phyloP scores from a whole-genome alignment of 2,888 invertebrate species.

The Aethes cnicana region DNA sequence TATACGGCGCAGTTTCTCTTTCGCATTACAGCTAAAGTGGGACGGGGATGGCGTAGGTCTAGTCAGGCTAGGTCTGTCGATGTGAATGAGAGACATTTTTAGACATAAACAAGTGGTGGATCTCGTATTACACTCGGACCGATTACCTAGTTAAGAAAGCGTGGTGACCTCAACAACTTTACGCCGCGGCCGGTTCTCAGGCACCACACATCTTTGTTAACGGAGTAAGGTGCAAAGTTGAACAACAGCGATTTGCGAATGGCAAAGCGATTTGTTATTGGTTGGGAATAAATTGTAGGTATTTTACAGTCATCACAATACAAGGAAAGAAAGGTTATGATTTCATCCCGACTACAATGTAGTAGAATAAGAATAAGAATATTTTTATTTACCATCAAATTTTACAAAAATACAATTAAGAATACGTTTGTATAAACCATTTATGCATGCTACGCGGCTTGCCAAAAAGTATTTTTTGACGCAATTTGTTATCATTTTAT shows the following conservation, averaged over 20 bases:
- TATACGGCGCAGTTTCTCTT: no score
- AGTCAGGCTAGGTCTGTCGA: no score
- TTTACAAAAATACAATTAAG: no score
- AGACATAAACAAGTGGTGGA: constrained; percentile 1
- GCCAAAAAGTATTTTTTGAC: no score
- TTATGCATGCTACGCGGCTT: no score
- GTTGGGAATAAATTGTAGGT: constrained; percentile 23
- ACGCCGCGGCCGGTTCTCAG: background rate
- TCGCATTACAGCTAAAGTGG: no score
- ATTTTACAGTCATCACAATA: constrained; percentile 12
- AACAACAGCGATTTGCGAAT: background rate
- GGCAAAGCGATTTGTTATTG: constrained; percentile 6
- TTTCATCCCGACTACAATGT: no score
- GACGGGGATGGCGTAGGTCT: no score
- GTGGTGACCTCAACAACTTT: constrained; percentile 49
- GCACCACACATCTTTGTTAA: background rate
- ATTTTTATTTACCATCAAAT: no score
- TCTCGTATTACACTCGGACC: constrained; percentile 36
- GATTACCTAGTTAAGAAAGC: constrained; percentile 56
- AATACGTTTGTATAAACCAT: no score
- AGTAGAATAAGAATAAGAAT: no score
- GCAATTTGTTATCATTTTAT: no score
- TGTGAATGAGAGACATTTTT: background rate
- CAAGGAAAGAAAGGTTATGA: constrained; percentile 2
- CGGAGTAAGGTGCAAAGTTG: constrained; percentile 9